Evolutionary conservation across 2,888 invertebrate species (phyloP), one percentile per base, ranked within the genome.

Genomic region (Acrobasis repandana): DNA sequence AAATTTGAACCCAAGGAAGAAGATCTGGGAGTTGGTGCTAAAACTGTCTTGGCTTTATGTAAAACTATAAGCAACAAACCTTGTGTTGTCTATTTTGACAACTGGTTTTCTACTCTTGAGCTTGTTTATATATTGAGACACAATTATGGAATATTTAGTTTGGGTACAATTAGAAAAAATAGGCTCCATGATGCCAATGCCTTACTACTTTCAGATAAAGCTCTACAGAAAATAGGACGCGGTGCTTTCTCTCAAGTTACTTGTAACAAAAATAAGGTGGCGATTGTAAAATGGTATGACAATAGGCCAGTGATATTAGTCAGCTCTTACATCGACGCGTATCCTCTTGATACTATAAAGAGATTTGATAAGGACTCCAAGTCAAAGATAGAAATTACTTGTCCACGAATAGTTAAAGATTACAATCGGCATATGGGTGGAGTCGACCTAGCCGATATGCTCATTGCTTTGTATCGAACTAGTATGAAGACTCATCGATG

Each of bases 261-360:
- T 15, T 60, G 60, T 43, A 52, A 60, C 36, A 52, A 51, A 43
- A 49, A 60, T 43, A 60, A 60, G n/a, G 20, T 60, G 9, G 57
- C 33, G 18, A 34, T 60, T 15, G 60, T 60, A 16, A 60, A 56
- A 28, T 60, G 60, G 60, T n/a, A 33, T 15, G 60, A 60, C 34
- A 34, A 34, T 34, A 34, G 46, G 46, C 20, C 15, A 43, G 43
- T 34, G 34, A 34, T 34, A 34, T 34, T 34, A 34, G 34, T 34
- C 34, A 34, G 34, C 34, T 34, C 34, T 34, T 34, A 34, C 34
- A 34, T 34, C 4, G 34, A 34, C 34, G 34, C 34, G 9, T 34
- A 34, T 34, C 34, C 6, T 34, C 34, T 34, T 34, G 34, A 34
- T 34, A 9, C 9, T 9, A 34, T 34, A 34, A 34, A 34, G 34